Evolutionary conservation across 1,140 invertebrate genomes (phyloP), one percentile per base, ranked within the genome.

Genomic region (Bathynomus jamesi): DNA sequence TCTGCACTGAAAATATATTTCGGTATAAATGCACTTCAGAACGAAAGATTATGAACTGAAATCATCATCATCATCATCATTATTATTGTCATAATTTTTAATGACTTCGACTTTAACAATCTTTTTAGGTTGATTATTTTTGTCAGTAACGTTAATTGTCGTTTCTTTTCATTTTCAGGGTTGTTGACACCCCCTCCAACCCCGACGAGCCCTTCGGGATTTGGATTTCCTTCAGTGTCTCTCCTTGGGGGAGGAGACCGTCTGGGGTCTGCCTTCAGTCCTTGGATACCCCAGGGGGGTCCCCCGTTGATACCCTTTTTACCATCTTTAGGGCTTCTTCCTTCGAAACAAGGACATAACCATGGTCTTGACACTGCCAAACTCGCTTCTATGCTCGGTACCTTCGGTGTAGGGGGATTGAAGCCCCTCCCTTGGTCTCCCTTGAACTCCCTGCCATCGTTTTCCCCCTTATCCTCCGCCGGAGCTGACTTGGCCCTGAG

Each of bases 141-240:
- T 40, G 17, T 40, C 17, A 40, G 32, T 17, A 40, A 40, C 32
- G 17, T 64, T 64, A 64, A 13, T 64, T 27, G 21, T 64, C 11
- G 24, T 5, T 53, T 68, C 61, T 28, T 17, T 69, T 8, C 29
- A 13, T 2, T 61, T 61, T 8, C 67, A 69, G 67, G 67, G 3
- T 61, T 69, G 24, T 60, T 69, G 67, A 69, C 67, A 27, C 67
- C 67, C 24, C 67, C 67, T 25, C 46, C 67, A 28, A 69, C 67
- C 21, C 67, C 67, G 11, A 69, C 67, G 21, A 69, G 67, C 28
- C 61, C 67, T 2, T 11, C 53, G 10, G 53, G 67, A 4, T 53
- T 69, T 30, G 67, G 28, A 11, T 69, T 69, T 28, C 67, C 67
- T 4, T 29, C 53, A 2, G 62, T 69, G 40, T 28, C 53, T 17